Base-by-base conservation (phyloP, 2,888 invertebrate genomes). In the Cheilosia vernalis region DNA sequence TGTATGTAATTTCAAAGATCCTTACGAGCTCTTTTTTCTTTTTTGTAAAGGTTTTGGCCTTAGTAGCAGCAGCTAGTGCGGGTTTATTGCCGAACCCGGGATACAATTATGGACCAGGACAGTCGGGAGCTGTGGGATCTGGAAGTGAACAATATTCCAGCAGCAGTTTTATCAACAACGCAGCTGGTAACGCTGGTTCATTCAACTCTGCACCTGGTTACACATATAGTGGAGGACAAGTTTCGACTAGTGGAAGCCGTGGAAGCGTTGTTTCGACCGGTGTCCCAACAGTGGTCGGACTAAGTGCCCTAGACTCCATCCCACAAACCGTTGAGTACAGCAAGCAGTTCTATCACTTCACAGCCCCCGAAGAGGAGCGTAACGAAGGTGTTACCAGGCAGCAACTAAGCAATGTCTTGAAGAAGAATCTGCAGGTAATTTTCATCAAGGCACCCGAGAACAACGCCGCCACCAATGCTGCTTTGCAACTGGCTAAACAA, bases 381-480 rank as follows among this genome's bases (percentile, higher is more conserved):
- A 81, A 87, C 0, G 87, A 88, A 69, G 88, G 88, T 5, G 87
- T 87, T 40, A 24, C 89, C 19, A 51, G n/a, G 4, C 79, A 56
- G 6, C 84, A 84, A 27, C 24, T 84, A 53, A 84, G 79, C 33
- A 84, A 89, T 5, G 66, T 88, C 2, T 55, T 90, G 3, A 88
- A 89, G 47, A 89, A 90, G 64, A 89, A 89, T 47, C 77, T 90
- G 33, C 90, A 90, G 5, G 90, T 91, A 42, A 88, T 91, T 58
- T 91, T 91, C 88, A 91, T 91, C 53, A 91, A 90, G 88, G 90
- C 91, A 53, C 91, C 90, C 70, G 91, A 90, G 88, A 91, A 90
- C 81, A 89, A 88, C 76, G 90, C 89, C 1, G 70, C 91, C 53
- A 90, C 90, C 86, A 88, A 90, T 74, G 90, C 91, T 47, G 90